phyloP scores from a whole-genome alignment of 2,888 invertebrate genomes.

The Nephrotoma appendiculata region DNA sequence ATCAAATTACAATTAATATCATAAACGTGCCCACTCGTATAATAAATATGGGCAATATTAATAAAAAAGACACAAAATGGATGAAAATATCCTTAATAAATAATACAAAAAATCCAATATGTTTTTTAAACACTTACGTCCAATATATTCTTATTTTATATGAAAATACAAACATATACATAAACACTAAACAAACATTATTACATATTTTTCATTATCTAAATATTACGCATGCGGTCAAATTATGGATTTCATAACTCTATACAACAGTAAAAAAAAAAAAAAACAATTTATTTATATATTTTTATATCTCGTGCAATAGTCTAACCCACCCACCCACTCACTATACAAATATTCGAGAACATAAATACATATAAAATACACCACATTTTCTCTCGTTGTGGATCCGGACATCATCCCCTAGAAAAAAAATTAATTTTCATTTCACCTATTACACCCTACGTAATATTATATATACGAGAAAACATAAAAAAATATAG shows the following conservation, averaged over 20 bases:
- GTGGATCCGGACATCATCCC: background rate
- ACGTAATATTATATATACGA: background rate
- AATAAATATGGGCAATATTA: too few relatives aligned
- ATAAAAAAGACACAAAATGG: background rate
- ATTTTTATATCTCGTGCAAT: background rate
- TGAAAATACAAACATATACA: background rate
- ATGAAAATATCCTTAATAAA: background rate
- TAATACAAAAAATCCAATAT: background rate
- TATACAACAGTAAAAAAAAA: background rate
- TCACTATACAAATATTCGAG: background rate
- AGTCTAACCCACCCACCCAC: background rate
- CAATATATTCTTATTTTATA: background rate
- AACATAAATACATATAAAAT: background rate
- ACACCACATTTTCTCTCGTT: background rate
- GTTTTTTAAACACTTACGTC: background rate
- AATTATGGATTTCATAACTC: conserved; percentile 3
- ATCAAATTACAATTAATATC: too few relatives aligned
- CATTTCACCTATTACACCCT: background rate
- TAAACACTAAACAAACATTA: background rate
- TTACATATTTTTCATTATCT: background rate
- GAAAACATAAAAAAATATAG: background rate
- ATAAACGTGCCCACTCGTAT: too few relatives aligned
- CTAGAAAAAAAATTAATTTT: background rate
- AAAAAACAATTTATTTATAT: background rate
- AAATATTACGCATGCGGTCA: conserved; percentile 3